These are phyloP conservation scores for Eudemis profundana DNA, from an alignment of 2,888 invertebrate genomes.

Conservation along the genomic window DNA sequence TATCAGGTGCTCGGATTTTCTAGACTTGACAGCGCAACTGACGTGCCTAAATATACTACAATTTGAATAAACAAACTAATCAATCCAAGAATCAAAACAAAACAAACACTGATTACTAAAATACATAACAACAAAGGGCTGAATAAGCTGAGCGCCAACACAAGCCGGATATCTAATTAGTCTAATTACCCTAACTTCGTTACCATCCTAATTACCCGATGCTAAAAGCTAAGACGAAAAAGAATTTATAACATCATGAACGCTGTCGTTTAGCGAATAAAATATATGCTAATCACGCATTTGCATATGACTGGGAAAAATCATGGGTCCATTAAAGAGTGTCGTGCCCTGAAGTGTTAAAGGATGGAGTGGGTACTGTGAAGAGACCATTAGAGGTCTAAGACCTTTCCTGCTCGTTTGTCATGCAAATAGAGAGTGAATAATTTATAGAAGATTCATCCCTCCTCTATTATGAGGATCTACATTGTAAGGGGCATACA, in stretches of 20 bases:
- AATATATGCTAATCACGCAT: constrained; percentile 76
- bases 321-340: constrained; percentile 76
- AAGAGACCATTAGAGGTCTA: constrained; percentile 74
- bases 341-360: constrained; percentile 62
- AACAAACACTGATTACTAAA: not conserved
- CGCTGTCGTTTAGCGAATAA: constrained; percentile 65
- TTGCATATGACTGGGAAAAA: constrained; percentile 79
- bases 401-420: constrained; percentile 77
- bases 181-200: constrained; percentile 19
- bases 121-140: constrained; percentile 4
- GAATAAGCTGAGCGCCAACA: not conserved
- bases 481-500: constrained; percentile 66
- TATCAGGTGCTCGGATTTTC: too few species aligned
- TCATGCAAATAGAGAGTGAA: constrained; percentile 82
- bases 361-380: constrained; percentile 60
- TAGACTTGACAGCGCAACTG: too few species aligned
- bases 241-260: constrained; percentile 63
- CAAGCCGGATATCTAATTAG: constrained; percentile 9
- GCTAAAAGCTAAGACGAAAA: constrained; percentile 54
- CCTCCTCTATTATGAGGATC: constrained; percentile 66
- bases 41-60: too few species aligned
- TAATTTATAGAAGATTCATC: constrained; percentile 79
- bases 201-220: constrained; percentile 26
- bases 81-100: not conserved
- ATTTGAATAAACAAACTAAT: too few species aligned